Conservation (phyloP, 2,797 vertebrate genomes). For the Sebastes elongatus region DNA sequence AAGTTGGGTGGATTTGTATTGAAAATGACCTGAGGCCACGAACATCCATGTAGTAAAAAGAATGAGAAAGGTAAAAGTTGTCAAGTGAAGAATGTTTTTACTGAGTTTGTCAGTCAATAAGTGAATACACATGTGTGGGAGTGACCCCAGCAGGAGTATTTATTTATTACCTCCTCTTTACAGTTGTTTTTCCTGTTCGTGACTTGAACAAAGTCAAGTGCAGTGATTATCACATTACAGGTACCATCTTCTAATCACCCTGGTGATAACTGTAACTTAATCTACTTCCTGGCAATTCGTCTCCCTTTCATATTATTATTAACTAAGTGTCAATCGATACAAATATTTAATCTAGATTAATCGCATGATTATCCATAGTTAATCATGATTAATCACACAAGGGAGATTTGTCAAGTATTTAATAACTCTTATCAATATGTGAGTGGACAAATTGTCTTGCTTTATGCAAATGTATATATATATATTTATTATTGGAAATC, state of each 20-base stretch:
- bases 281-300: background rate
- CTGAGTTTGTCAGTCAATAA: background rate
- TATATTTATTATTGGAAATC: too few relatives aligned
- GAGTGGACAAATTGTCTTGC: too few relatives aligned
- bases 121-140: background rate
- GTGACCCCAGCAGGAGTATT: background rate
- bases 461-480: too few relatives aligned
- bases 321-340: background rate
- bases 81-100: background rate
- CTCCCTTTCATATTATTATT: background rate
- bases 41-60: background rate
- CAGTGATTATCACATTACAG: slow-evolving; percentile 6
- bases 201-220: background rate
- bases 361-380: too few relatives aligned
- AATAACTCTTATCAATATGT: too few relatives aligned
- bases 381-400: too few relatives aligned
- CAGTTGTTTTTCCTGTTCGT: background rate
- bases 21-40: background rate
- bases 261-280: background rate
- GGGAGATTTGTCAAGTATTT: too few relatives aligned
- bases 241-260: background rate
- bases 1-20: slow-evolving; percentile 17
- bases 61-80: background rate
- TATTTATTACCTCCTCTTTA: background rate
- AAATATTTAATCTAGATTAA: too few relatives aligned